Conservation (phyloP, 2,113 vertebrate genomes). For the Gobius niger region DNA sequence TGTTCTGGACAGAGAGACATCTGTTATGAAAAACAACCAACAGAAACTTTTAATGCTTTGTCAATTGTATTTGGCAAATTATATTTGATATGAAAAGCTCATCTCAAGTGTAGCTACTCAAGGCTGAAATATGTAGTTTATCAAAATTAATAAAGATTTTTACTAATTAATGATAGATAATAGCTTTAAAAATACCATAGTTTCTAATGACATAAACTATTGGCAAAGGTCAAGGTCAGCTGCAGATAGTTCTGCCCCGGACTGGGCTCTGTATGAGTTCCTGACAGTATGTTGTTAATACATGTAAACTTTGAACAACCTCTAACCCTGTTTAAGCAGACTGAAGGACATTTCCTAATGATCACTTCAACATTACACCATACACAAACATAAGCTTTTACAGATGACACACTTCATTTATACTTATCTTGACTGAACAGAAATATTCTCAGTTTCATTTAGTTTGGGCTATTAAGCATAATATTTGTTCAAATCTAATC, state of each 20-base stretch:
- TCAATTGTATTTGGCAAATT: neutral
- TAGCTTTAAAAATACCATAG: neutral
- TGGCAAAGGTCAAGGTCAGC: slow-evolving; percentile 49
- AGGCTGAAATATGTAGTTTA: too few species aligned
- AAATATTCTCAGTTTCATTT: too few species aligned
- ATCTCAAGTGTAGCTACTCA: too few species aligned
- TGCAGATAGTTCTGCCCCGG: slow-evolving; percentile 7
- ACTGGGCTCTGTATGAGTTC: slow-evolving; percentile 3
- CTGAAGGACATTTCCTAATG: slow-evolving; percentile 67
- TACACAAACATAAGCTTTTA: slow-evolving; percentile 59
- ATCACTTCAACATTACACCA: slow-evolving; percentile 68
- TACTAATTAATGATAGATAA: neutral
- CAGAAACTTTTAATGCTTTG: neutral
- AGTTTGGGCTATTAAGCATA: too few species aligned
- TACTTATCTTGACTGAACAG: too few species aligned
- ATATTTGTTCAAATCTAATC: too few species aligned
- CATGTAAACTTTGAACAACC: slow-evolving; percentile 54
- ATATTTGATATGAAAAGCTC: neutral
- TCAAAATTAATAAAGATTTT: too few species aligned
- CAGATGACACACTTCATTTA: slow-evolving; percentile 3
- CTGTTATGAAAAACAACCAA: neutral
- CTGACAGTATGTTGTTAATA: slow-evolving; percentile 57
- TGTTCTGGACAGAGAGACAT: slow-evolving; percentile 27
- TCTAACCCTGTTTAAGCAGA: slow-evolving; percentile 53
- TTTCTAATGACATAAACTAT: neutral